Evolutionary conservation across 1,140 invertebrate species (phyloP).

Genomic region (Pogonognathellus flavescens): DNA sequence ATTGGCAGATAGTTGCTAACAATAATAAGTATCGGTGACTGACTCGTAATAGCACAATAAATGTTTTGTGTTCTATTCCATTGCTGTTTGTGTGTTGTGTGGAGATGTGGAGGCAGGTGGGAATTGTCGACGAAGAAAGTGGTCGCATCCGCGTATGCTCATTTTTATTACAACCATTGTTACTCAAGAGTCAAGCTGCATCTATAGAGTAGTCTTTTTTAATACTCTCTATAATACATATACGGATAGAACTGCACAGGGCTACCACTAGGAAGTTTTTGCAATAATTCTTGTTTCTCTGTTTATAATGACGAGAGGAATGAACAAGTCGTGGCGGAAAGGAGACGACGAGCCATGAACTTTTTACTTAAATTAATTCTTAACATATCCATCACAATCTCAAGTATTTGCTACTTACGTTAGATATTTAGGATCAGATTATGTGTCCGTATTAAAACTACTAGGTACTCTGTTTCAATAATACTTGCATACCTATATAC

Average conservation of each 20-base stretch:
- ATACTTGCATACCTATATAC: too few relatives aligned
- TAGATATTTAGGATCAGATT: background rate
- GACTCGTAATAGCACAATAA: slow-evolving; percentile 11
- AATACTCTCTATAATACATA: background rate
- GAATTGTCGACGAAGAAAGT: too few relatives aligned
- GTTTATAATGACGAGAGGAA: background rate
- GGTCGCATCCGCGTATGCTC: too few relatives aligned
- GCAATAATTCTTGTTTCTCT: slow-evolving; percentile 56
- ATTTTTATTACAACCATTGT: too few relatives aligned
- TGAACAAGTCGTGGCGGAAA: slow-evolving; percentile 4
- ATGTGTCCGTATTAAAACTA: too few relatives aligned
- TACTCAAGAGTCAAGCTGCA: too few relatives aligned
- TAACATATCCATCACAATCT: slow-evolving; percentile 16
- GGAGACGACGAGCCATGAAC: slow-evolving; percentile 47
- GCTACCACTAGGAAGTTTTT: slow-evolving; percentile 42
- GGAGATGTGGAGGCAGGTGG: background rate
- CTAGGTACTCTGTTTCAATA: too few relatives aligned
- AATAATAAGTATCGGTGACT: slow-evolving; percentile 33
- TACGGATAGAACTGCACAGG: background rate
- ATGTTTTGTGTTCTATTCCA: background rate
- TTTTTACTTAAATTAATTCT: slow-evolving; percentile 38
- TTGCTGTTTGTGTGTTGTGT: background rate
- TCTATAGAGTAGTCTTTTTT: too few relatives aligned
- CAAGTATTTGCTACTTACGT: background rate
- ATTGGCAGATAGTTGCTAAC: background rate